Percentiles rank a stretch among this genome's conserved stretches.
Evolutionary conservation across 2,888 invertebrate genomes (phyloP).

Genomic region (Hemistola chrysoprasaria): DNA sequence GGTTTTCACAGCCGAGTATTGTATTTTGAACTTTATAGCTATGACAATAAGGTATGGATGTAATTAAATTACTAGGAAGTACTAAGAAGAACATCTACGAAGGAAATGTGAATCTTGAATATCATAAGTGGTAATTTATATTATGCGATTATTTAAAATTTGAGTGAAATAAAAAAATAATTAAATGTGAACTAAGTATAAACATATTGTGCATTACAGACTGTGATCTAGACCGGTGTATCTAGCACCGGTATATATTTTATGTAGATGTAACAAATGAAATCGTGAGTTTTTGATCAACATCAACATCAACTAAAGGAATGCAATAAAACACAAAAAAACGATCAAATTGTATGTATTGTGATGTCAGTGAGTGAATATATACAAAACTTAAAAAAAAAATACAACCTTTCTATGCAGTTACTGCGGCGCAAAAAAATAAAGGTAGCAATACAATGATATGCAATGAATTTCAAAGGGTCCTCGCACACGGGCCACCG

Average conservation of each 20-base stretch:
- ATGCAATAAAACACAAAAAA: conserved; percentile 52
- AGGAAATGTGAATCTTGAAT: too few relatives aligned
- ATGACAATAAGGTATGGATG: conserved; percentile 1
- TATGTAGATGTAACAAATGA: too few relatives aligned
- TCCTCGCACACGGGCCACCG: too few relatives aligned
- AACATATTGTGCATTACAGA: too few relatives aligned
- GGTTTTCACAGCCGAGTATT: conserved; percentile 58
- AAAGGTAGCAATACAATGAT: conserved; percentile 27
- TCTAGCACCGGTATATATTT: too few relatives aligned
- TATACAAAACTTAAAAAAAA: conserved; percentile 21
- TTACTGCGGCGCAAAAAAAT: conserved; percentile 45
- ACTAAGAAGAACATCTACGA: not conserved
- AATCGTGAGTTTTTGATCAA: too few relatives aligned
- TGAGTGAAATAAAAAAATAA: too few relatives aligned
- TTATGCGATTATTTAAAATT: too few relatives aligned
- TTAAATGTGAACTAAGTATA: too few relatives aligned
- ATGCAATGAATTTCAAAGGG: conserved; percentile 32
- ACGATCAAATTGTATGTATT: conserved; percentile 64
- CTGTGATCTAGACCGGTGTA: too few relatives aligned
- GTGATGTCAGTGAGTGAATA: conserved; percentile 45
- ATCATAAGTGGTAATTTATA: too few relatives aligned
- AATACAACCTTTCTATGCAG: conserved; percentile 36
- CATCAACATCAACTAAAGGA: conserved; percentile 5
- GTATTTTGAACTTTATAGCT: conserved; percentile 48
- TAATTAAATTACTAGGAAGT: not conserved